Conservation (phyloP, 1,140 invertebrate genomes). For the Branchinecta lynchi region DNA sequence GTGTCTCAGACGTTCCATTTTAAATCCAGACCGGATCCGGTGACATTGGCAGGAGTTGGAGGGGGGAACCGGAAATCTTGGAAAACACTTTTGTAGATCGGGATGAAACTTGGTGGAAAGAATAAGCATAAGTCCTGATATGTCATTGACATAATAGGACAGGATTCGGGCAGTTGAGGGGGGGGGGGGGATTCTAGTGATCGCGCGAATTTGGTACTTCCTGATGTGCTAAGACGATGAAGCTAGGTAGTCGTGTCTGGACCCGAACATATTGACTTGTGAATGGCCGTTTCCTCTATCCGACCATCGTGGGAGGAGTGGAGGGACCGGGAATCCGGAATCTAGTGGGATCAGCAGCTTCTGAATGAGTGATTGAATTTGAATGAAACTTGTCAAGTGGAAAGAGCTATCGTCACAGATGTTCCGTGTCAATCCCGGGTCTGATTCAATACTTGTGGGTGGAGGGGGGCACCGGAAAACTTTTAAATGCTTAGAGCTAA, state of each 20-base stretch:
- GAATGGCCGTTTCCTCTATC: background rate
- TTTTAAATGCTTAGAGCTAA: too few species aligned
- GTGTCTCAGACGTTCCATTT: slow-evolving; percentile 5
- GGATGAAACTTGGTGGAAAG: slow-evolving; percentile 5
- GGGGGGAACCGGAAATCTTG: slow-evolving; percentile 8
- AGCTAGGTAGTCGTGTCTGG: background rate
- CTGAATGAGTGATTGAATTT: too few species aligned
- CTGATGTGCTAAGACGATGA: background rate
- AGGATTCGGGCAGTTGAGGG: background rate
- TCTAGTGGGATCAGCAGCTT: too few species aligned
- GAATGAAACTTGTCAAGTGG: too few species aligned
- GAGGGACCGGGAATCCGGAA: too few species aligned
- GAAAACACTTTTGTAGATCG: background rate
- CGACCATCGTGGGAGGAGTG: too few species aligned
- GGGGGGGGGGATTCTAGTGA: background rate
- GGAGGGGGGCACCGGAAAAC: too few species aligned
- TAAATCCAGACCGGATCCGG: slow-evolving; percentile 4
- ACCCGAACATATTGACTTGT: background rate
- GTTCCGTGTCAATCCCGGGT: too few species aligned
- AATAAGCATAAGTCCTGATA: background rate
- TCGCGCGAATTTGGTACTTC: background rate
- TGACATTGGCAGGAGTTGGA: slow-evolving; percentile 8
- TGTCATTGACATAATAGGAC: slow-evolving; percentile 1
- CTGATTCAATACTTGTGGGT: too few species aligned
- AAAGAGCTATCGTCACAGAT: too few species aligned